Percentiles rank a stretch among this genome's conserved stretches.
Evolutionary conservation across 2,797 vertebrate species (phyloP).

Genomic region (Gallinago nigripennis): DNA sequence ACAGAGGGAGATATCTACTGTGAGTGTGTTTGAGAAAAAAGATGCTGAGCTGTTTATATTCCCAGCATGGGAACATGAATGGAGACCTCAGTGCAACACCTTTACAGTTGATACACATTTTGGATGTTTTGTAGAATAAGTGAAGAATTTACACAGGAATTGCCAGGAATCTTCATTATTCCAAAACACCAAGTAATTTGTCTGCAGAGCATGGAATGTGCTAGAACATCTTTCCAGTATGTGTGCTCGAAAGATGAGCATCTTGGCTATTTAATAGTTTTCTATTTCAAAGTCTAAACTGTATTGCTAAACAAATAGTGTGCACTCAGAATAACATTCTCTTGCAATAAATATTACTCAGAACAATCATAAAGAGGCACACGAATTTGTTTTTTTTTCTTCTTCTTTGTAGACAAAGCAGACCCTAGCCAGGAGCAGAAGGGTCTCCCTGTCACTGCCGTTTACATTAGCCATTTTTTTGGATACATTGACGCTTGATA

Average conservation of each 20-base stretch:
- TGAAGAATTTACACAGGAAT: conserved; percentile 28
- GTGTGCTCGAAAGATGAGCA: not conserved
- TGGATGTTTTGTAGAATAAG: not conserved
- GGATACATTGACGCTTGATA: not conserved
- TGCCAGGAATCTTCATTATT: not conserved
- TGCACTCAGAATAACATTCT: not conserved
- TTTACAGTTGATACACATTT: conserved; percentile 23
- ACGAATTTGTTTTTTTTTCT: not conserved
- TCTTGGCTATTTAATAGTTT: not conserved
- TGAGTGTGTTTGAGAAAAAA: conserved; percentile 8
- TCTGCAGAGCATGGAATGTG: not conserved
- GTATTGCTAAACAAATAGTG: not conserved
- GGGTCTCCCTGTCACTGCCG: not conserved
- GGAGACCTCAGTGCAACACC: conserved; percentile 24
- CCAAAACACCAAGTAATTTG: not conserved
- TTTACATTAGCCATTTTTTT: not conserved
- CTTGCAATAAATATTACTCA: not conserved
- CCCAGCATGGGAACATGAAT: conserved; percentile 10
- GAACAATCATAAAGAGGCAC: not conserved
- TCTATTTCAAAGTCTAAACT: not conserved
- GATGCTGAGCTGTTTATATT: conserved; percentile 31
- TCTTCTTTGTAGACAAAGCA: not conserved
- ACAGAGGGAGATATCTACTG: conserved; percentile 9
- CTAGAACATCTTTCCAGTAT: not conserved
- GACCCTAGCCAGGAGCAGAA: not conserved